Evolutionary conservation across 2,888 invertebrate genomes (phyloP).

Genomic region (Nematopogon swammerdamellus): DNA sequence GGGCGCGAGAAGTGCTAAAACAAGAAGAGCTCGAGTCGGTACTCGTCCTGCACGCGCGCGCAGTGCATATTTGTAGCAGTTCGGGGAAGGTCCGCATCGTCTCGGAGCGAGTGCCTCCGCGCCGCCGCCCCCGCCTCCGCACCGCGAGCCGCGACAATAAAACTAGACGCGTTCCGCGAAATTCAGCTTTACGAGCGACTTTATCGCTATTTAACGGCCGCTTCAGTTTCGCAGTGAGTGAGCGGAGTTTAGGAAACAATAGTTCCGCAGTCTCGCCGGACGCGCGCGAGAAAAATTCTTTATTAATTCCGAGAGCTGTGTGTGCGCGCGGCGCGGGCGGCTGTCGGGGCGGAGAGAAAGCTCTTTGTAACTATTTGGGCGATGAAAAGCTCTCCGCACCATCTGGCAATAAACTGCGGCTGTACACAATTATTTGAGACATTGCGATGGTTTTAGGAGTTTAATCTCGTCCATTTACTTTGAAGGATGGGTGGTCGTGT

Average conservation of each 20-base stretch:
- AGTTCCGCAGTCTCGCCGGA: neutral
- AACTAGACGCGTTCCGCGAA: neutral
- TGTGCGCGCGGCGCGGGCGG: too few relatives aligned
- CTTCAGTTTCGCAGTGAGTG: neutral
- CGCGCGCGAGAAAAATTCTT: neutral
- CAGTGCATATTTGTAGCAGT: neutral
- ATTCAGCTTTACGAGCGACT: neutral
- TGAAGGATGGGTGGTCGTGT: too few relatives aligned
- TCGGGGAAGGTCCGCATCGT: neutral
- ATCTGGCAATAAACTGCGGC: too few relatives aligned
- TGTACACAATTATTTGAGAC: too few relatives aligned
- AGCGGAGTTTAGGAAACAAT: neutral
- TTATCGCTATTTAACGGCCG: neutral
- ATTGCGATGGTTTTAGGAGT: too few relatives aligned
- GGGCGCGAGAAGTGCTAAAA: neutral
- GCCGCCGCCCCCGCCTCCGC: neutral
- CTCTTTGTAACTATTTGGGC: too few relatives aligned
- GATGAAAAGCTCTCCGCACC: too few relatives aligned
- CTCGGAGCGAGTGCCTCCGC: neutral
- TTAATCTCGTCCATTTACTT: too few relatives aligned
- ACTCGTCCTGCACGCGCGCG: too few relatives aligned
- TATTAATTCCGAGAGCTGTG: neutral
- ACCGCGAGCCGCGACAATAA: neutral
- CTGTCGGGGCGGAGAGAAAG: neutral
- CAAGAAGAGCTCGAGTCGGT: neutral